These are phyloP conservation scores for Opisthocomus hoazin DNA, from an alignment of 2,113 vertebrate genomes.

Conservation along the genomic window DNA sequence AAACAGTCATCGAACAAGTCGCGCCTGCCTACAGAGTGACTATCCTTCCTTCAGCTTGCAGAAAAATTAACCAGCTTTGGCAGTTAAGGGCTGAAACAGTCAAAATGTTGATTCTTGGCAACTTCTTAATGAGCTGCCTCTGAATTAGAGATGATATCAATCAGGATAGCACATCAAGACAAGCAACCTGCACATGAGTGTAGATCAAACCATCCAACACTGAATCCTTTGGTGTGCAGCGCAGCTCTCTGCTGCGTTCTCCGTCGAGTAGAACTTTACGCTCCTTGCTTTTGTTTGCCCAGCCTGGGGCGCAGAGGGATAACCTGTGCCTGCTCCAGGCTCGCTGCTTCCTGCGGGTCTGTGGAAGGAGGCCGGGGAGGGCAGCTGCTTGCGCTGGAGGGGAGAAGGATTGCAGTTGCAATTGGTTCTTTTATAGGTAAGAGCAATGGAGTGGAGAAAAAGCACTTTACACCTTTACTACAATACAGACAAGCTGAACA, in stretches of 20 bases:
- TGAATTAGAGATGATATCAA: background rate
- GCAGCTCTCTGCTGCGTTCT: background rate
- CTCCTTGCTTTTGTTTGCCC: background rate
- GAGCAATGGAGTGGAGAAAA: background rate
- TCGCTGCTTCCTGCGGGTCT: background rate
- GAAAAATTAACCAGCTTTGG: background rate
- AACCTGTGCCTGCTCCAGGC: background rate
- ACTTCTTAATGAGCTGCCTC: background rate
- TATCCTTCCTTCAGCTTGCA: background rate
- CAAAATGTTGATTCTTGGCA: conserved; percentile 16
- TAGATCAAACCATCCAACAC: background rate
- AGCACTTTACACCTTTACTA: background rate
- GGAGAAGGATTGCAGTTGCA: background rate
- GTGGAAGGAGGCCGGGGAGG: background rate
- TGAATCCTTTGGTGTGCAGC: accelerated
- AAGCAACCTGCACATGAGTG: background rate
- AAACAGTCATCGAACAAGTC: background rate
- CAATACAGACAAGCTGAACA: background rate
- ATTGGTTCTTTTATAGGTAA: background rate
- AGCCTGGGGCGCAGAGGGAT: background rate
- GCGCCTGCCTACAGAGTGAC: background rate
- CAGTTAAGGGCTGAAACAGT: background rate
- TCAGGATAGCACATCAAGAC: background rate
- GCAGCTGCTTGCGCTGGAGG: background rate
- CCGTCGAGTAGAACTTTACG: accelerated